Base-by-base conservation (phyloP, 2,797 vertebrate genomes). In the Malacoctenus gilli region DNA sequence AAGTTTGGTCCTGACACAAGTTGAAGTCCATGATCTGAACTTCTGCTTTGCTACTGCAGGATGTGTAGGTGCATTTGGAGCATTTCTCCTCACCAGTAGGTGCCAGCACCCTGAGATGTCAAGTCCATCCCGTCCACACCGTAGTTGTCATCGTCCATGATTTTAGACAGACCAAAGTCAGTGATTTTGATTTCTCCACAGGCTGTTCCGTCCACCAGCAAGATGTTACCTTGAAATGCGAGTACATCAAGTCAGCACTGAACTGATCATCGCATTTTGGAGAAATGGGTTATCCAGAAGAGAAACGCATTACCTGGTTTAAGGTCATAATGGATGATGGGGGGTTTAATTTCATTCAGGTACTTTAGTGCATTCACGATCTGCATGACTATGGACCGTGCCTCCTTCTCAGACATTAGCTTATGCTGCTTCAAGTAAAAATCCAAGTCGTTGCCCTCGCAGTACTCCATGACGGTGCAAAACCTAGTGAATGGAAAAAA, bases 341-440 rank as follows among this genome's bases (percentile, higher is more conserved):
- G 97, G 42, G 97, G 97, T 85, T 99, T 99, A 89, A 99, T 99
- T 86, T 99, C 95, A 89, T 99, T 99, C 86, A 99, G 94, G 90
- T 99, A 99, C 83, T 95, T 93, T 92, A 99, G 93, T 89, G 97
- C 97, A 80, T 98, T 99, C 82, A 99, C 96, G 72, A 98, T 99
- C 91, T 99, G 97, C 97, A 99, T 99, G 84, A 99, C 94, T 83
- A 99, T 99, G 63, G 97, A 99, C 70, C 97, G 94, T 46, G 95
- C 97, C 92, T 99, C 97, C 87, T 99, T 99, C 87, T 99, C 97
- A 53, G 96, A 93, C 97, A 99, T 99, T 83, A 99, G 86, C 90
- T 99, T 99, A 89, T 99, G 96, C 82, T 99, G 97, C 82, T 99
- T 99, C 92, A 99, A 94, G 94, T 99, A 99, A 89, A 99, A 99